Conservation (phyloP, 2,888 invertebrate genomes). For the Willowsia nigromaculata region DNA sequence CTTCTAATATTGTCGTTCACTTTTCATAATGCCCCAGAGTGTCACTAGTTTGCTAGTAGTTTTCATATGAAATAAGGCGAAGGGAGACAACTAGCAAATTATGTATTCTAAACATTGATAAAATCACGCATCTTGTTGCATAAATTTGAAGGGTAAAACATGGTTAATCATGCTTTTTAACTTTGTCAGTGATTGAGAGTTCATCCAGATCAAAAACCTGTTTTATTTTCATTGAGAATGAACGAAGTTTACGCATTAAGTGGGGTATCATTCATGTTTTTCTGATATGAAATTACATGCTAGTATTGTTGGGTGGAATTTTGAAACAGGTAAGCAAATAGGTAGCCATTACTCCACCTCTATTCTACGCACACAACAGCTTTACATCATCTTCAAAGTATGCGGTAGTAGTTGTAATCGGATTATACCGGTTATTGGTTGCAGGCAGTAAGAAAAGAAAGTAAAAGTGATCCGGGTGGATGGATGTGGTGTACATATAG, state of each 20-base stretch:
- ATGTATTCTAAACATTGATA: background rate
- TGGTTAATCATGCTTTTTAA: background rate
- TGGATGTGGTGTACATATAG: background rate
- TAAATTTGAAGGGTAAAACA: background rate
- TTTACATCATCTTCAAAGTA: background rate
- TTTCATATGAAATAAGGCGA: no score
- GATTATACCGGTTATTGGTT: slow-evolving; percentile 58
- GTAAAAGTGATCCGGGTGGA: slow-evolving; percentile 49
- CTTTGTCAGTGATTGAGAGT: background rate
- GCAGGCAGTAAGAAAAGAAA: slow-evolving; percentile 31
- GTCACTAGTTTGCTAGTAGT: no score
- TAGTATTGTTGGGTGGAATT: background rate
- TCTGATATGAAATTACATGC: background rate
- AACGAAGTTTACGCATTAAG: background rate
- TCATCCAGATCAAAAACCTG: slow-evolving; percentile 20
- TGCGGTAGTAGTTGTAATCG: slow-evolving; percentile 50
- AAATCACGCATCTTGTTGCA: background rate
- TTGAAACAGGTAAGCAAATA: background rate
- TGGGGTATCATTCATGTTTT: background rate
- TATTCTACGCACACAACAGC: background rate
- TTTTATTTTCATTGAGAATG: slow-evolving; percentile 4
- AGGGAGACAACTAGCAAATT: no score
- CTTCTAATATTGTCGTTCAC: no score
- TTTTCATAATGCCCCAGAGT: background rate
- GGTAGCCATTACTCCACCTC: background rate